Evolutionary conservation across 2,797 vertebrate genomes (phyloP).

Genomic region (Anabacerthia variegaticeps): DNA sequence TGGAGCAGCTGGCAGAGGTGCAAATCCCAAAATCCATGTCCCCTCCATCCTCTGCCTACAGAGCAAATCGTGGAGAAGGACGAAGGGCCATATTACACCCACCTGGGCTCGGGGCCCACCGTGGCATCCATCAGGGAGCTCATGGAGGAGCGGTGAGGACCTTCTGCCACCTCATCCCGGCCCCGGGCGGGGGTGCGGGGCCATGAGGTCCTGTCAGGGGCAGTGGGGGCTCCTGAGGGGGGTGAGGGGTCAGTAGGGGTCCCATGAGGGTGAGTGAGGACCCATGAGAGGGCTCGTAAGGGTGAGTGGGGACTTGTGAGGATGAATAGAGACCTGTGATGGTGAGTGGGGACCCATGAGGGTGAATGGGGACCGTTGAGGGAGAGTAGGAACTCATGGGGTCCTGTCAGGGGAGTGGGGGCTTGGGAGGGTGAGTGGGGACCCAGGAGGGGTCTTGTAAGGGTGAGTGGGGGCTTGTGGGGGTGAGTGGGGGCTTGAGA

Average conservation of each 20-base stretch:
- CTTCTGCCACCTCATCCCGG: rapidly evolving
- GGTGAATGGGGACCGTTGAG: neutral
- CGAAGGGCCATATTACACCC: conserved; percentile 97
- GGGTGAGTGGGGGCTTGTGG: too few species aligned
- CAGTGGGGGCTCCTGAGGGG: rapidly evolving
- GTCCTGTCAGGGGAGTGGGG: neutral
- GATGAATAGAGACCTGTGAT: too few species aligned
- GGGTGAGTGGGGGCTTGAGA: neutral
- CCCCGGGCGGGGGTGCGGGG: neutral
- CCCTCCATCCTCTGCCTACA: conserved; percentile 29
- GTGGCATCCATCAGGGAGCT: conserved; percentile 91
- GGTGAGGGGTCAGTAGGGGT: neutral
- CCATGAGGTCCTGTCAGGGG: neutral
- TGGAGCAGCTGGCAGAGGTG: rapidly evolving
- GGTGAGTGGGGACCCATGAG: too few species aligned
- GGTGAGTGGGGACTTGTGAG: too few species aligned
- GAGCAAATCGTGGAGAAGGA: conserved; percentile 97
- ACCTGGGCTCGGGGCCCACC: conserved; percentile 94
- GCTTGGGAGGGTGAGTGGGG: neutral
- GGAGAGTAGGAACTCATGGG: neutral
- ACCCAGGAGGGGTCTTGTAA: too few species aligned
- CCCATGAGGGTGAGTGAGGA: neutral
- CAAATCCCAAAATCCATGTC: neutral
- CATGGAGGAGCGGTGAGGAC: conserved; percentile 92
- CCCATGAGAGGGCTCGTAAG: too few species aligned